Percentiles rank a stretch among this genome's conserved stretches.
These are phyloP conservation scores for Zaprionus vittiger DNA, from an alignment of 1,140 invertebrate species.

Conservation along the genomic window DNA sequence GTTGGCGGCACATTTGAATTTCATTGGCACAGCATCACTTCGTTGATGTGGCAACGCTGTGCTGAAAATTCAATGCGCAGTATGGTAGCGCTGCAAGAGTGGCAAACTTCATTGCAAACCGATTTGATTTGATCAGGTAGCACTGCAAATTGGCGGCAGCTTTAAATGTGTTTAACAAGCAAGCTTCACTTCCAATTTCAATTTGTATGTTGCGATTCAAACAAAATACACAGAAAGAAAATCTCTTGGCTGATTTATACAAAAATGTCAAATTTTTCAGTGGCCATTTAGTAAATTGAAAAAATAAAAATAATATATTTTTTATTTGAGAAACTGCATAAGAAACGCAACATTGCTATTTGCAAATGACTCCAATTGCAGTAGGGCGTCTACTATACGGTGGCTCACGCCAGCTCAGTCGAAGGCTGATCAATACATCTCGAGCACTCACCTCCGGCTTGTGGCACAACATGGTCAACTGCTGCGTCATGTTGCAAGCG, in stretches of 20 bases:
- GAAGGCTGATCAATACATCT: conserved; percentile 42
- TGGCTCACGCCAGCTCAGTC: conserved; percentile 22
- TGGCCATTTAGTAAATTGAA: conserved; percentile 50
- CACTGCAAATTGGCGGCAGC: not conserved
- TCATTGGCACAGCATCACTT: not conserved
- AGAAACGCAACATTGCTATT: conserved; percentile 21
- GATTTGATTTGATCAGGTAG: not conserved
- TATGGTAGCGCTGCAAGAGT: not conserved
- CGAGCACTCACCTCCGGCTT: conserved; percentile 32
- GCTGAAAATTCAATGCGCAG: not conserved
- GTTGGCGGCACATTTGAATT: conserved; percentile 12
- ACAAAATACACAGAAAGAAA: conserved; percentile 12
- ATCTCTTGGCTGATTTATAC: conserved; percentile 33
- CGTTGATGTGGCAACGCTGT: not conserved
- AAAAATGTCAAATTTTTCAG: conserved; percentile 72
- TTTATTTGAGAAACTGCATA: conserved; percentile 33
- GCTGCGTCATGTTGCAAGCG: conserved; percentile 6
- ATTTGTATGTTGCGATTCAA: not conserved
- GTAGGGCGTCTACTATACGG: conserved; percentile 32
- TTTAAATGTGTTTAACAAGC: not conserved
- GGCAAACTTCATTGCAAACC: not conserved
- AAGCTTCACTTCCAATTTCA: not conserved
- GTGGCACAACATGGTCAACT: conserved; percentile 42
- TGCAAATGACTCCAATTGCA: conserved; percentile 56
- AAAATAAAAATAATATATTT: conserved; percentile 25